Conservation (phyloP, 2,797 vertebrate genomes). For the Echiichthys vipera region DNA sequence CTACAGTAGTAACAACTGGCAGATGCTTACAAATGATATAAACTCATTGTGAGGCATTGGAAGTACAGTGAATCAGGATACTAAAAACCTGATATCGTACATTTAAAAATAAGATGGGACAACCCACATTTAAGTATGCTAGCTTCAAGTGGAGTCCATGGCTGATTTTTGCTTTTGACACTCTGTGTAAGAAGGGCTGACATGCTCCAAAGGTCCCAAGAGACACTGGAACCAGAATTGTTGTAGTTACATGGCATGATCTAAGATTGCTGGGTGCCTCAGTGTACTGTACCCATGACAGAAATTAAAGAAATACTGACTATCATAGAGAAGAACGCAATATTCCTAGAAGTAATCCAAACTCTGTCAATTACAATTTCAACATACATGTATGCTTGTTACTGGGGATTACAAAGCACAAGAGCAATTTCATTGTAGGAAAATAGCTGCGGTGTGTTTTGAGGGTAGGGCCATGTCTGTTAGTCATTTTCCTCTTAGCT, state of each 20-base stretch:
- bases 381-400: neutral
- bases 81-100: neutral
- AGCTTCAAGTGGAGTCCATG: neutral
- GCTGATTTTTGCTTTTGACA: neutral
- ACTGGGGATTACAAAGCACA: slow-evolving; percentile 23
- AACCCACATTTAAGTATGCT: slow-evolving; percentile 2
- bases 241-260: neutral
- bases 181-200: neutral
- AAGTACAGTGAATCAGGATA: neutral
- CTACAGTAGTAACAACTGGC: slow-evolving; percentile 20
- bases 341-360: neutral
- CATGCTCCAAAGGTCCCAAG: neutral
- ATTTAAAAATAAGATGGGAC: neutral
- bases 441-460: slow-evolving; percentile 45
- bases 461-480: slow-evolving; percentile 16
- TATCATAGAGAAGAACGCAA: neutral
- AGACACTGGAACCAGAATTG: neutral
- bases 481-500: slow-evolving; percentile 31
- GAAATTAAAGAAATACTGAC: slow-evolving; percentile 9
- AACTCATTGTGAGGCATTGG: neutral
- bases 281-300: neutral
- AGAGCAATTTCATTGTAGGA: slow-evolving; percentile 1
- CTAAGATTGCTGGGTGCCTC: neutral
- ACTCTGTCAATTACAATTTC: neutral
- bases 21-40: slow-evolving; percentile 44